phyloP scores from a whole-genome alignment of 2,113 vertebrate genomes.

The Stegastes partitus region DNA sequence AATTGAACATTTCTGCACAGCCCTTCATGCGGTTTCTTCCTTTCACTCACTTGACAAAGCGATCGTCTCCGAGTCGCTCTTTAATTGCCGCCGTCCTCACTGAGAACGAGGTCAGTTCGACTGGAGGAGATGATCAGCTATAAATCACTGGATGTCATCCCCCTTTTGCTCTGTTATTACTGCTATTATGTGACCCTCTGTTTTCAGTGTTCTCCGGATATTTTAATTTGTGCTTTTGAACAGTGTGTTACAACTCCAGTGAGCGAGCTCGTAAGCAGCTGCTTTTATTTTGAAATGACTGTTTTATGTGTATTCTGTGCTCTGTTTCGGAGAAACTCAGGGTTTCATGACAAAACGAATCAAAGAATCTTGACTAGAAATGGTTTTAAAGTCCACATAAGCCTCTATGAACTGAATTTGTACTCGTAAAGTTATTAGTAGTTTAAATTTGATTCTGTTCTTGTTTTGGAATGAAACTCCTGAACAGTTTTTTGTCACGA shows the following conservation, averaged over 20 bases:
- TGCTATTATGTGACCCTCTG: slow-evolving; percentile 37
- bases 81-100: slow-evolving; percentile 41
- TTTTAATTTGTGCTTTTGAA: slow-evolving; percentile 26
- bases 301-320: slow-evolving; percentile 39
- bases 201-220: slow-evolving; percentile 6
- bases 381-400: neutral
- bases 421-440: too few relatives aligned
- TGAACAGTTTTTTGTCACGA: slow-evolving; percentile 14
- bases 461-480: slow-evolving; percentile 68
- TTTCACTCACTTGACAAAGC: neutral
- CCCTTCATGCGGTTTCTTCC: slow-evolving; percentile 5
- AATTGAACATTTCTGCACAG: neutral
- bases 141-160: neutral
- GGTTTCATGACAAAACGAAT: slow-evolving; percentile 66
- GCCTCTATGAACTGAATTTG: neutral
- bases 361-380: neutral
- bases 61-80: slow-evolving; percentile 5
- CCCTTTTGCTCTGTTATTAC: slow-evolving; percentile 1
- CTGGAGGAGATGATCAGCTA: slow-evolving; percentile 13
- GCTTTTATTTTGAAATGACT: slow-evolving; percentile 39
- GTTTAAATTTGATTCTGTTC: neutral
- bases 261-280: slow-evolving; percentile 8
- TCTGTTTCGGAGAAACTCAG: slow-evolving; percentile 44
- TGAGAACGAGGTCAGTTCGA: slow-evolving; percentile 37
- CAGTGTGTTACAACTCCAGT: neutral